A percentile compares a stretch with the other conserved stretches of the same genome.
These are phyloP conservation scores for Trichosurus vulpecula DNA, from an alignment of 2,797 vertebrate species.

Conservation along the genomic window DNA sequence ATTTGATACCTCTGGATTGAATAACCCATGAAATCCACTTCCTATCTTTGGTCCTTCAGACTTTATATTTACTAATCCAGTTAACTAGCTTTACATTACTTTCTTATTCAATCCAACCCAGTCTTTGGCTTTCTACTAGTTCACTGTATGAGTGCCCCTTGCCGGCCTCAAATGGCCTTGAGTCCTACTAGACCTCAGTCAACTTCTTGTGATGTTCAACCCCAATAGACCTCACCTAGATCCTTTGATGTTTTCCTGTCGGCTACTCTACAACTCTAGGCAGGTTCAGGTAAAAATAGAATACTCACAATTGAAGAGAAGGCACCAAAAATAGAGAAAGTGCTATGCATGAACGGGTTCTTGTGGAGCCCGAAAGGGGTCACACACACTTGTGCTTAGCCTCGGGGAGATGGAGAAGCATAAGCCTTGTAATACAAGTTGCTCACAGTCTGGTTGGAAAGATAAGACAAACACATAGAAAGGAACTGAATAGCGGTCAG, in stretches of 20 bases:
- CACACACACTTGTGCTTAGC: neutral
- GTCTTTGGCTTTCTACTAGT: neutral
- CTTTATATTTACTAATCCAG: neutral
- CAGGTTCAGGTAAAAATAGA: neutral
- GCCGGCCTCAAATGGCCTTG: neutral
- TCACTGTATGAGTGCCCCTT: neutral
- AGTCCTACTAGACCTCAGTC: neutral
- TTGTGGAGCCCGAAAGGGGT: neutral
- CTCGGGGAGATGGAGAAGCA: neutral
- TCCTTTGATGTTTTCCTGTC: neutral
- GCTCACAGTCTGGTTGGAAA: neutral
- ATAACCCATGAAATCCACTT: neutral
- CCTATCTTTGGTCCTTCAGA: neutral
- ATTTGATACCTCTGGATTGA: neutral
- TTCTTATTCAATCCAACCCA: neutral
- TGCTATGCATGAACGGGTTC: neutral
- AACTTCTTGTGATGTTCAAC: neutral
- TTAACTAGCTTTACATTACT: neutral
- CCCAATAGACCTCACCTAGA: neutral
- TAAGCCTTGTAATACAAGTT: neutral
- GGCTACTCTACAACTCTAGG: neutral
- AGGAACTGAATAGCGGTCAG: neutral
- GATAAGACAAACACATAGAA: neutral
- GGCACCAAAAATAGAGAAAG: neutral
- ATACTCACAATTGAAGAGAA: neutral